Base-by-base conservation (phyloP, 2,888 invertebrate species). In the Malthinus seriepunctatus region DNA sequence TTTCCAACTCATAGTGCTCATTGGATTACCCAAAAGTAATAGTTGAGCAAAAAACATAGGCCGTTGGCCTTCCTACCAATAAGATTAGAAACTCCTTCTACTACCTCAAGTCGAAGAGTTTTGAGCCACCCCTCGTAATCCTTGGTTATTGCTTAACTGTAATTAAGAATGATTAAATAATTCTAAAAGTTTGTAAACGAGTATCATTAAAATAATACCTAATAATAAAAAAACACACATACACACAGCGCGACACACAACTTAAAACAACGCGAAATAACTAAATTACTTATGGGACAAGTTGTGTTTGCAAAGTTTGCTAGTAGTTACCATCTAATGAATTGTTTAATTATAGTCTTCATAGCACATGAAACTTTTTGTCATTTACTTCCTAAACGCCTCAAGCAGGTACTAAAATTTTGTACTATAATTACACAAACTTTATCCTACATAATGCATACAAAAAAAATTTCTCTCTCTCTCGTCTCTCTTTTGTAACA, bases 231-330 rank as follows among this genome's bases (percentile, higher is more conserved):
- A n/a, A n/a, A n/a, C n/a, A n/a, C n/a, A n/a, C n/a, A n/a, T n/a
- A 23, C 23, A 23, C 23, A 23, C 23, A 23, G 3, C 3, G 23
- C 23, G 23, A 23, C 23, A 23, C 23, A 23, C 23, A 23, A 50
- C 46, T 15, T 54, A 51, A 54, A 44, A 42, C 35, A 49, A 54
- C 46, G 38, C 53, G 35, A 53, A 58, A 50, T 58, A 50, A 50
- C 59, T 46, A 47, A 53, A 53, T 53, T 57, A 34, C 51, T 51
- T 48, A 52, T 14, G 51, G 50, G 57, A 57, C 57, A 57, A 52
- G 51, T 44, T 47, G 52, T 44, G 57, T 51, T 54, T 54, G 54
- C 44, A 39, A 50, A 59, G 42, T 59, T 59, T 45, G 54, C 39
- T 50, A 50, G 54, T 34, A 34, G 35, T 45, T 54, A 35, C 10